Conservation (phyloP, 2,113 vertebrate species). For the Notarius lentiginosus region DNA sequence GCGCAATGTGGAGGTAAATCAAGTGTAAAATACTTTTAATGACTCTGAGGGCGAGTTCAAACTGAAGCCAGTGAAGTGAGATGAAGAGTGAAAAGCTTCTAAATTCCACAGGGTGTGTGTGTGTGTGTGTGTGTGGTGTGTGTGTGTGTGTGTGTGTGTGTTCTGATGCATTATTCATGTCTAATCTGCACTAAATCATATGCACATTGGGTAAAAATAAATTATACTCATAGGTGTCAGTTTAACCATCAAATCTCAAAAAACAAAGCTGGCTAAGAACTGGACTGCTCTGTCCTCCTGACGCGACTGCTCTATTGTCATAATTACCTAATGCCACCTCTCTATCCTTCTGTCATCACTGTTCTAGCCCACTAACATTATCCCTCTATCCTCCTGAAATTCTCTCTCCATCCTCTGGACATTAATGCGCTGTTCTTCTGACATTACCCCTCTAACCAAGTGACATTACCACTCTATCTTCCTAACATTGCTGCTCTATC, state of each 20-base stretch:
- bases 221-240: slow-evolving; percentile 38
- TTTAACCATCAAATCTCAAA: background rate
- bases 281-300: background rate
- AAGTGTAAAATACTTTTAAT: slow-evolving; percentile 13
- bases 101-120: background rate
- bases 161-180: slow-evolving; percentile 24
- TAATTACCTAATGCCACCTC: background rate
- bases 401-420: too few species aligned
- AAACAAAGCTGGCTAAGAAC: background rate
- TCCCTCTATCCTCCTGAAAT: background rate
- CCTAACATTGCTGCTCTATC: background rate
- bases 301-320: too few species aligned
- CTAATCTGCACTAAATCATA: slow-evolving; percentile 37
- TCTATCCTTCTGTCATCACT: too few species aligned
- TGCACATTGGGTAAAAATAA: slow-evolving; percentile 36
- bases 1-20: background rate
- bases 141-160: background rate
- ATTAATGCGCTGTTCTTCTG: too few species aligned
- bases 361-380: background rate
- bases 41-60: background rate
- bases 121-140: background rate
- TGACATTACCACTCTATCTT: background rate
- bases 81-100: slow-evolving; percentile 4
- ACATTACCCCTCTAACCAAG: too few species aligned
- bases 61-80: slow-evolving; percentile 6